Conservation (phyloP, 2,113 vertebrate genomes). For the Heteronetta atricapilla region DNA sequence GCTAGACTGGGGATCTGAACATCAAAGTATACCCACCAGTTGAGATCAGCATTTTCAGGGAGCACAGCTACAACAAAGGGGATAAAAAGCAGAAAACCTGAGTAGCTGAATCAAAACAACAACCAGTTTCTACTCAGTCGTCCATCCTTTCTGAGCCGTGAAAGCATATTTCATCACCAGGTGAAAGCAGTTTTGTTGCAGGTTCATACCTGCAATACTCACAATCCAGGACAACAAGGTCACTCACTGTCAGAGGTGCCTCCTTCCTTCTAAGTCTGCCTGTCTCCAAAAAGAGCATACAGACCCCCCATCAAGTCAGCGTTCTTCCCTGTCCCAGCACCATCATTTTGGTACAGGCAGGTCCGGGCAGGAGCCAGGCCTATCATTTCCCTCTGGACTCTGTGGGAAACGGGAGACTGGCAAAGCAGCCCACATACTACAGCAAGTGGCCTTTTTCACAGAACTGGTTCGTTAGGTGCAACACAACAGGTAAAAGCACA, state of each 20-base stretch:
- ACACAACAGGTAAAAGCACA: background rate
- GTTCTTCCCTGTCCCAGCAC: background rate
- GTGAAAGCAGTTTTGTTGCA: background rate
- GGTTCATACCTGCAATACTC: background rate
- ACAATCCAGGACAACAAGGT: background rate
- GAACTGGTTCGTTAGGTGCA: accelerated
- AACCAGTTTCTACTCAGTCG: background rate
- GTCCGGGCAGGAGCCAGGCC: background rate
- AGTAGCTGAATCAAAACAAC: background rate
- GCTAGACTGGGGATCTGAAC: background rate
- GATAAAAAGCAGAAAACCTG: background rate
- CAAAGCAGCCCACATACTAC: background rate
- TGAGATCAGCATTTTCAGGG: slow-evolving; percentile 20
- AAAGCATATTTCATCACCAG: slow-evolving; percentile 7
- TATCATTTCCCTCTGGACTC: background rate
- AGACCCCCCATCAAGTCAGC: background rate
- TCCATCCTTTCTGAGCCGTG: background rate
- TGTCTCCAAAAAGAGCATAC: background rate
- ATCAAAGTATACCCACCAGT: background rate
- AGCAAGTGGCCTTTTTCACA: background rate
- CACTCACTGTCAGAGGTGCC: background rate
- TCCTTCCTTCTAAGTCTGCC: background rate
- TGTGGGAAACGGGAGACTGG: accelerated
- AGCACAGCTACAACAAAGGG: slow-evolving; percentile 10
- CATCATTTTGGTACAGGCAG: background rate